Percentiles rank a stretch among this genome's conserved stretches.
phyloP scores from a whole-genome alignment of 2,888 invertebrate genomes.

The Lutraria lutraria region DNA sequence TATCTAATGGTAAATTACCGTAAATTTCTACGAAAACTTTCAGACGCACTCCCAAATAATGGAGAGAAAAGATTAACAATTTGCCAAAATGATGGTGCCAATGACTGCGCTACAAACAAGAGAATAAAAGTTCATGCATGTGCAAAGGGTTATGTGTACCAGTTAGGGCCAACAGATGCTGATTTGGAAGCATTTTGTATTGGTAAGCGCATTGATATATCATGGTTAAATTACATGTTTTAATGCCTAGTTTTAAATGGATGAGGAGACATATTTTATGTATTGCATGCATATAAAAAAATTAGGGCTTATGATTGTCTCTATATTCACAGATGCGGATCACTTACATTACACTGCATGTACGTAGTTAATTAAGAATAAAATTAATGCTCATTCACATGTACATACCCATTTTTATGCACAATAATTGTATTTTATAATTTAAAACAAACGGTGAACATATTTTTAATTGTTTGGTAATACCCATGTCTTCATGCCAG shows the following conservation, averaged over 20 bases:
- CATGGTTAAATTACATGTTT: not conserved
- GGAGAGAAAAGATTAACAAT: not conserved
- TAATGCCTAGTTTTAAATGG: too few relatives aligned
- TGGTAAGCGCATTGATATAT: not conserved
- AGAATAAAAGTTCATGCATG: not conserved
- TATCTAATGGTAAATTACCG: too few relatives aligned
- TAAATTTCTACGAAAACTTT: not conserved
- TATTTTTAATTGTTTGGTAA: too few relatives aligned
- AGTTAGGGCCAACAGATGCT: not conserved
- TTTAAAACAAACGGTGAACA: too few relatives aligned
- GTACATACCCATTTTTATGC: too few relatives aligned
- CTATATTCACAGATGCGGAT: not conserved
- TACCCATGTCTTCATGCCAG: too few relatives aligned
- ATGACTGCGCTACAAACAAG: not conserved
- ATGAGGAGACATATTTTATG: too few relatives aligned
- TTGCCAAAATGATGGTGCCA: not conserved
- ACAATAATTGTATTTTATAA: too few relatives aligned
- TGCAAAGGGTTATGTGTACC: not conserved
- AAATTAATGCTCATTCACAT: too few relatives aligned
- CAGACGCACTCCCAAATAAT: not conserved
- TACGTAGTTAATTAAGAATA: not conserved
- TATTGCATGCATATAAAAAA: not conserved
- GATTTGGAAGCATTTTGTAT: constrained; percentile 16
- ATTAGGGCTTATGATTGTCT: not conserved
- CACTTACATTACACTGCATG: too few relatives aligned